Base-by-base conservation (phyloP, 2,888 invertebrate species). In the Dryocosmus kuriphilus region DNA sequence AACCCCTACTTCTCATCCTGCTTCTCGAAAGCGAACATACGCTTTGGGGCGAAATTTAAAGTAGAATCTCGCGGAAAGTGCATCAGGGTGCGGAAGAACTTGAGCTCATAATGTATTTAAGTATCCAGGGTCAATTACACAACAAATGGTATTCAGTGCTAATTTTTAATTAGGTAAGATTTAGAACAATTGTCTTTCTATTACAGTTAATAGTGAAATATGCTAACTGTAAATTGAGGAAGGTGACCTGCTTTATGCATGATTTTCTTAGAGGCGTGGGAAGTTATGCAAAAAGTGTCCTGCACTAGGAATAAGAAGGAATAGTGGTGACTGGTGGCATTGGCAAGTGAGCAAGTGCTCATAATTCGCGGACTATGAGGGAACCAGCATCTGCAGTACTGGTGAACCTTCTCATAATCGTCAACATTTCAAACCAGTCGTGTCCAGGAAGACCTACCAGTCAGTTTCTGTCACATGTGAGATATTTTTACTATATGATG, bases 231-330 rank as follows among this genome's bases (percentile, higher is more conserved):
- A 16, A 24, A 57, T 24, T 57, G 14, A 57, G 24, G 9, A 9
- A 57, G 22, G 24, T 24, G 57, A 24, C 57, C 57, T 57, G 4
- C 5, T 57, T 57, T 57, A 57, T 57, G 14, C 24, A 57, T 14
- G 22, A 38, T 22, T 38, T 61, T 14, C 16, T 41, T 27, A 19
- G 14, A 73, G 32, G 85, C 86, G 86, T 88, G 87, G 85, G 86
- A 87, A 86, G 86, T 86, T 85, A 84, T 84, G 86, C 85, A 83
- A 84, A 85, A 85, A 85, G 83, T 83, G 77, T 83, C 78, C 60
- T 55, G 77, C 32, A 41, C 32, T 30, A 67, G 60, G 78, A 73
- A 65, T 74, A 74, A 67, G 46, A 74, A 63, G 11, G 22, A 57
- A 57, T 57, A 57, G 24, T 57, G 14, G 22, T 24, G 14, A 14